phyloP scores from a whole-genome alignment of 37 sponge, comb jelly and placozoan genomes.

The Ianthella basta region DNA sequence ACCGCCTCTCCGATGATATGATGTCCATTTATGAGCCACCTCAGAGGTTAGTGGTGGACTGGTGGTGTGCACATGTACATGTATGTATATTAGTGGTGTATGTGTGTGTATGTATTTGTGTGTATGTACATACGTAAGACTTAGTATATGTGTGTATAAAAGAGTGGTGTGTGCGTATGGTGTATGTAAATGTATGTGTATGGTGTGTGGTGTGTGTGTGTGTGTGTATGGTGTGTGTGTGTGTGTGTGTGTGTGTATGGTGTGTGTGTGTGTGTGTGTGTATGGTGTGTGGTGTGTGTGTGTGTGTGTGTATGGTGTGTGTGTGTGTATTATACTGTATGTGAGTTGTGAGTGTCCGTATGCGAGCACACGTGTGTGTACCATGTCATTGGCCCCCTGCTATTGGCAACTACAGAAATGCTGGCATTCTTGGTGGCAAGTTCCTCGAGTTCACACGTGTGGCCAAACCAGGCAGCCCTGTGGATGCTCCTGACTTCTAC shows the following conservation, averaged over 20 bases:
- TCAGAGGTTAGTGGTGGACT: slow-evolving; percentile 66
- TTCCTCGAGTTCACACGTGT: slow-evolving; percentile 88
- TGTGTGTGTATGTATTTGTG: slow-evolving; percentile 2
- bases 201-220: too few species aligned
- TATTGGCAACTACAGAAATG: slow-evolving; percentile 76
- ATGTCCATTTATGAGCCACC: slow-evolving; percentile 95
- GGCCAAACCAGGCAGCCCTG: slow-evolving; percentile 73
- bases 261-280: too few species aligned
- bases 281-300: too few species aligned
- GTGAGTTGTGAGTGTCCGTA: too few species aligned
- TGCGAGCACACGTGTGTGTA: too few species aligned
- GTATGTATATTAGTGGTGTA: slow-evolving; percentile 4
- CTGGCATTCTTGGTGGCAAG: slow-evolving; percentile 94
- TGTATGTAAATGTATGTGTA: too few species aligned
- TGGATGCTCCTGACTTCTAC: slow-evolving; percentile 85
- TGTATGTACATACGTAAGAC: background rate
- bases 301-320: too few species aligned
- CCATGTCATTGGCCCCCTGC: slow-evolving; percentile 17
- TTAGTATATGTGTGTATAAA: slow-evolving; percentile 5
- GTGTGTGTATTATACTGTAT: background rate
- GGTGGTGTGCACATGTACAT: background rate
- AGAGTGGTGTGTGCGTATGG: background rate
- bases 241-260: too few species aligned
- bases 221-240: too few species aligned
- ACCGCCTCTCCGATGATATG: slow-evolving; percentile 90